A percentile compares a stretch with the other conserved stretches of the same genome.
These are phyloP conservation scores for Drosophila diplacantha DNA, from an alignment of 2,888 invertebrate genomes.

Conservation along the genomic window DNA sequence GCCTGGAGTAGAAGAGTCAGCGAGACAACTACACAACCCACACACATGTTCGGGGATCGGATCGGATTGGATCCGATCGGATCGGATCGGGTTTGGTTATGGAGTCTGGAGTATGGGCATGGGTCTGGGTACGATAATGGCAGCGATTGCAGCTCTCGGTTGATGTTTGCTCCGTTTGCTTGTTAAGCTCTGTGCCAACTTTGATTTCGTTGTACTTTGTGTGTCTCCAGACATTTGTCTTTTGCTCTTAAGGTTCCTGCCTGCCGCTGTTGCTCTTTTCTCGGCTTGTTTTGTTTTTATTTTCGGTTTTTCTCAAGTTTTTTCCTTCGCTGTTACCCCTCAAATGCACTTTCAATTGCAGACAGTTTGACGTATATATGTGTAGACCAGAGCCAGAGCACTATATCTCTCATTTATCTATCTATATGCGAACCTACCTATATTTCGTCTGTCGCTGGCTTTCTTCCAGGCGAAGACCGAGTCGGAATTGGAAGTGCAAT, in stretches of 20 bases:
- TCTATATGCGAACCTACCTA: conserved; percentile 46
- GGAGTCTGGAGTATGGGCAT: conserved; percentile 33
- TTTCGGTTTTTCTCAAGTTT: conserved; percentile 13
- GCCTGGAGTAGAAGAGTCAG: conserved; percentile 36
- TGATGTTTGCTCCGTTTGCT: conserved; percentile 53
- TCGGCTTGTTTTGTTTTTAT: conserved; percentile 6
- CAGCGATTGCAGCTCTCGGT: conserved; percentile 57
- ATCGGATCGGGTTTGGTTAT: conserved; percentile 34
- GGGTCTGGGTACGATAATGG: conserved; percentile 55
- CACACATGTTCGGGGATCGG: conserved; percentile 51
- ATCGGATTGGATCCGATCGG: conserved; percentile 30
- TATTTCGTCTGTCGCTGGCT: conserved; percentile 48
- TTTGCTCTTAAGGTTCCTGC: conserved; percentile 37
- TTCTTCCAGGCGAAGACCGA: conserved; percentile 51
- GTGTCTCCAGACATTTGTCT: conserved; percentile 67
- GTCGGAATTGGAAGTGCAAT: conserved; percentile 26
- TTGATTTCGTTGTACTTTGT: conserved; percentile 58
- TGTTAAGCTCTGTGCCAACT: conserved; percentile 68
- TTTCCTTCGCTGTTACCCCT: conserved; percentile 49
- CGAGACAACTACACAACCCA: conserved; percentile 55
- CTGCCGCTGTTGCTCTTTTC: conserved; percentile 19
- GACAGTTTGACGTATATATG: conserved; percentile 68
- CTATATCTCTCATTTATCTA: conserved; percentile 70
- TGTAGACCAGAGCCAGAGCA: conserved; percentile 50
- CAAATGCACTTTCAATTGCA: conserved; percentile 71